These are phyloP conservation scores for Erpetoichthys calabaricus DNA, from an alignment of 2,797 vertebrate species.

Conservation along the genomic window DNA sequence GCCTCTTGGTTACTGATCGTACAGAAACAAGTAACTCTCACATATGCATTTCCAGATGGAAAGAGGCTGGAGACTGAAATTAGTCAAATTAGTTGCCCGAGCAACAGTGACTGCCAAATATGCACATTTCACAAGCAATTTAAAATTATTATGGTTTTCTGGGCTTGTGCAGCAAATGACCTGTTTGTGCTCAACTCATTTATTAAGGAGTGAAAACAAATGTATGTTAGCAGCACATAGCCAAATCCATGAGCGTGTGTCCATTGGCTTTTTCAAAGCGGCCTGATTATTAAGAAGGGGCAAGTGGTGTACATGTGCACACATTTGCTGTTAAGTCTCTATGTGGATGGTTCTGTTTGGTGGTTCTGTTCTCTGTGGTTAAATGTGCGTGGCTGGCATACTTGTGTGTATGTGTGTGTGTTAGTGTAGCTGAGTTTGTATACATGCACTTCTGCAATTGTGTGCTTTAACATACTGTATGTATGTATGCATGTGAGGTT, in stretches of 20 bases:
- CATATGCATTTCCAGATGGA: neutral
- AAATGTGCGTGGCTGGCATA: neutral
- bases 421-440: too few relatives aligned
- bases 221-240: neutral
- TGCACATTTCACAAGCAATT: neutral
- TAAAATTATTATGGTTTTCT: neutral
- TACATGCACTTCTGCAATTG: too few relatives aligned
- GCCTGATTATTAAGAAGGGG: too few relatives aligned
- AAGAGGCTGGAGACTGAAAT: neutral
- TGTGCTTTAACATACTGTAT: too few relatives aligned
- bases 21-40: too few relatives aligned
- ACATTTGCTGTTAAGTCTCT: too few relatives aligned
- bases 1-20: too few relatives aligned
- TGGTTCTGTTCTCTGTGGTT: neutral
- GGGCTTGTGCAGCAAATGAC: neutral
- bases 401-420: neutral
- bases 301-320: too few relatives aligned
- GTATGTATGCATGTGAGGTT: too few relatives aligned
- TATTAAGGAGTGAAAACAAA: slow-evolving; percentile 2
- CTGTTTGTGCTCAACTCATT: neutral
- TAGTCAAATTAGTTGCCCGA: neutral
- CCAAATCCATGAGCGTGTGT: too few relatives aligned
- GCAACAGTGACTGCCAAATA: neutral
- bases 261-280: too few relatives aligned
- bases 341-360: neutral